phyloP scores from a whole-genome alignment of 2,888 invertebrate species.

The Cyaniris semiargus region DNA sequence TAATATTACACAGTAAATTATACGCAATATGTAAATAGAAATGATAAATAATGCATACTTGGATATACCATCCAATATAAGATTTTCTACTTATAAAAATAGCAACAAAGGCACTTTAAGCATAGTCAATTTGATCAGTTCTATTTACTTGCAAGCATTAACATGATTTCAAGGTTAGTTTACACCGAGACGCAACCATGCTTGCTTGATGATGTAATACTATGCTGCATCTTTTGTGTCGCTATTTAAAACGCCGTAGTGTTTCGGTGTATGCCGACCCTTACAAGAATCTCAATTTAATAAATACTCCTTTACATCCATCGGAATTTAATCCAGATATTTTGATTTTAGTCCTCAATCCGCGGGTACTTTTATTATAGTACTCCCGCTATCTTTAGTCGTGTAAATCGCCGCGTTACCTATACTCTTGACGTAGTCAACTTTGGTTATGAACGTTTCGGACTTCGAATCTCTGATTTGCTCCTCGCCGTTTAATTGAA shows the following conservation, averaged over 20 bases:
- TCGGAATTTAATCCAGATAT: background rate
- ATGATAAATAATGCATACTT: background rate
- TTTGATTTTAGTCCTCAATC: constrained; percentile 53
- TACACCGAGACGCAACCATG: background rate
- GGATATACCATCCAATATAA: background rate
- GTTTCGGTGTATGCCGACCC: background rate
- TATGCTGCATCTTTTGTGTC: background rate
- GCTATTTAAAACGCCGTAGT: background rate
- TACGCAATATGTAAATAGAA: background rate
- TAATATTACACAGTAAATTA: background rate
- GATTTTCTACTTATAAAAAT: constrained; percentile 20
- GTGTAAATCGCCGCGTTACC: constrained; percentile 66
- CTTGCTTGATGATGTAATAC: background rate
- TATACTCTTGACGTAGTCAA: constrained; percentile 61
- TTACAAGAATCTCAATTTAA: constrained; percentile 18
- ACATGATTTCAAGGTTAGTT: background rate
- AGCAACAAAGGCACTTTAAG: background rate
- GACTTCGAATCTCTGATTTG: constrained; percentile 54
- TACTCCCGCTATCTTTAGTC: constrained; percentile 68
- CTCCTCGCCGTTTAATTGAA: constrained; percentile 68
- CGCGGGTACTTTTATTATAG: constrained; percentile 70
- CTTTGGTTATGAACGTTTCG: constrained; percentile 58
- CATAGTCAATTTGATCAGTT: constrained; percentile 8
- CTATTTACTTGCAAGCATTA: constrained; percentile 3
- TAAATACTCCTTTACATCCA: constrained; percentile 1